These are phyloP conservation scores for Daboia siamensis DNA, from an alignment of 2,113 vertebrate genomes.

Conservation along the genomic window DNA sequence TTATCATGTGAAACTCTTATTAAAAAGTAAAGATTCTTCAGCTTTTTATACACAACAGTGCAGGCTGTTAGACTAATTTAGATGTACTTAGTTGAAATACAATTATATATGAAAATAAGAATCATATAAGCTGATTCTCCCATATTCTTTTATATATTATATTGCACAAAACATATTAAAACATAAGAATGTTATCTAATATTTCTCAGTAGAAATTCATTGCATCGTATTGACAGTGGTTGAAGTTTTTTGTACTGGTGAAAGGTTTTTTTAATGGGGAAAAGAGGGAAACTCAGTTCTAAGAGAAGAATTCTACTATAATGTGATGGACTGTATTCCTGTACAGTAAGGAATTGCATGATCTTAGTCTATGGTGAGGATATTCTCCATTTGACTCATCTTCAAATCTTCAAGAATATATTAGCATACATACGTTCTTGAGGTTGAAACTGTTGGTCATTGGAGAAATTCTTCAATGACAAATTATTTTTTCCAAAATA, in stretches of 20 bases:
- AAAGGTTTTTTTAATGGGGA: not conserved
- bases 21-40: conserved; percentile 19
- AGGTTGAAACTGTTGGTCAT: not conserved
- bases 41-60: conserved; percentile 33
- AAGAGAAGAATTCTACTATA: not conserved
- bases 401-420: not conserved
- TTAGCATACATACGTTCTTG: not conserved
- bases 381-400: not conserved
- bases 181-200: not conserved
- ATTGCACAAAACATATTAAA: not conserved
- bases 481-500: not conserved
- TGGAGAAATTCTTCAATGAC: not conserved
- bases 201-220: not conserved
- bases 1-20: conserved; percentile 11
- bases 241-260: not conserved
- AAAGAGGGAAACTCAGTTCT: not conserved
- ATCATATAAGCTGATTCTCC: not conserved
- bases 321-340: not conserved
- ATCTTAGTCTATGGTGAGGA: not conserved
- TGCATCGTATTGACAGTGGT: not conserved
- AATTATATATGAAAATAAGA: not conserved
- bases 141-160: not conserved
- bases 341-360: not conserved
- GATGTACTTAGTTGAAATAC: not conserved
- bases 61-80: conserved; percentile 39